Evolutionary conservation across 2,888 invertebrate genomes (phyloP), one percentile per base, ranked within the genome.

Genomic region (Cremastobaeus sp.): DNA sequence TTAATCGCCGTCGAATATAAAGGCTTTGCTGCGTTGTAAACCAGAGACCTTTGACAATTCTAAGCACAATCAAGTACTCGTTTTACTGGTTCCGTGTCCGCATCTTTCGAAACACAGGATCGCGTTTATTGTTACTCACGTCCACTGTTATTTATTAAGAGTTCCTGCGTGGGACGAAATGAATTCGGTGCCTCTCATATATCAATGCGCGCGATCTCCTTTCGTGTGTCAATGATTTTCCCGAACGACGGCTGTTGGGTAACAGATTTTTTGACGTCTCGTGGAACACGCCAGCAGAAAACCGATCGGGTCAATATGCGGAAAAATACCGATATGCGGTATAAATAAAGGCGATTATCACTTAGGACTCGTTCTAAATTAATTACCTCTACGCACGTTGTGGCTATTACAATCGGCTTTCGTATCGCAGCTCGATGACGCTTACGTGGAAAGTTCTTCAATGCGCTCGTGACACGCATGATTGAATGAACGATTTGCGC

Each of bases 101-200:
- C 65, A 39, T 62, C 68, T 54, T 74, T 74, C 59, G 57, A 64
- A 69, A 65, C 47, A 50, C 35, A 45, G 50, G 45, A 69, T 57
- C 59, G 25, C 48, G 45, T 28, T 57, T 52, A 72, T 72, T 72
- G 72, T 72, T 71, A 50, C 39, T 41, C 41, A 11, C 55, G 62
- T 55, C 34, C 39, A 35, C 52, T 41, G 52, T 50, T 60, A 48
- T 74, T 64, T 69, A 35, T 69, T 64, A 54, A 69, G 12, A 45
- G 32, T 2, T 39, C n/a, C n/a, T 34, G 73, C 69, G 74, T 74
- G 69, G 74, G 74, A 64, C 41, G 69, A 69, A 59, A 54, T 69
- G 65, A 72, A 72, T 74, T 65, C 54, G 64, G 45, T 37, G 32
- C 52, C 45, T 52, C 45, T 65, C 43, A 48, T 60, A 65, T 68